phyloP scores from a whole-genome alignment of 2,888 invertebrate genomes.

The Archips xylosteana region DNA sequence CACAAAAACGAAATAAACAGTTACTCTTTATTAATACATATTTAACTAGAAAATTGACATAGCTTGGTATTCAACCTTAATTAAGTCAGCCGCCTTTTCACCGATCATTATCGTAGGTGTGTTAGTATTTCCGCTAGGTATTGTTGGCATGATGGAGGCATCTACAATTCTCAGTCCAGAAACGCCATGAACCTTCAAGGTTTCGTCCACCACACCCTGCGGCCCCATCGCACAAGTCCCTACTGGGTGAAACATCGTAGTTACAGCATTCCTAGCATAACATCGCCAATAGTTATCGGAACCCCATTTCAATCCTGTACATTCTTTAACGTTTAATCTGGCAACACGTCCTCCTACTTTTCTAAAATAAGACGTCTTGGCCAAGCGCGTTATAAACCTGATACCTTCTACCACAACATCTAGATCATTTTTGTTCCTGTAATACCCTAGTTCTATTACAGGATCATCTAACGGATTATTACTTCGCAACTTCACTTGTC shows the following conservation, averaged over 20 bases:
- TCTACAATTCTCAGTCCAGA: constrained; percentile 68
- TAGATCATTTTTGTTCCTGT: constrained; percentile 62
- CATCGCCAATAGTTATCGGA: constrained; percentile 88
- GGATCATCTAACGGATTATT: constrained; percentile 67
- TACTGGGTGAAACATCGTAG: constrained; percentile 86
- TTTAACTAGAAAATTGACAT: constrained; percentile 14
- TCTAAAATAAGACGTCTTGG: constrained; percentile 63
- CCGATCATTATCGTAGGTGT: constrained; percentile 78
- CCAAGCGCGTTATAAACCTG: constrained; percentile 60
- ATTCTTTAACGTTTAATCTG: constrained; percentile 76
- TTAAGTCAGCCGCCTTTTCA: constrained; percentile 75
- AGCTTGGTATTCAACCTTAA: constrained; percentile 60
- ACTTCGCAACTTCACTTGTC: constrained; percentile 64
- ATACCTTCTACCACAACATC: constrained; percentile 57
- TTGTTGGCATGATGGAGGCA: constrained; percentile 72
- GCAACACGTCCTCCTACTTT: constrained; percentile 58
- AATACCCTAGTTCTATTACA: constrained; percentile 66
- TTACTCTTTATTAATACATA: no score
- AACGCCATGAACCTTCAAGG: constrained; percentile 65
- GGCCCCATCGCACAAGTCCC: constrained; percentile 76
- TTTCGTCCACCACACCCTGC: constrained; percentile 70
- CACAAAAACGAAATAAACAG: no score
- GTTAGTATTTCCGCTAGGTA: constrained; percentile 74
- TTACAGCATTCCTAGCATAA: constrained; percentile 82
- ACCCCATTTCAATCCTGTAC: constrained; percentile 76